phyloP scores from a whole-genome alignment of 2,888 invertebrate genomes.

The Campopleginae sp. region DNA sequence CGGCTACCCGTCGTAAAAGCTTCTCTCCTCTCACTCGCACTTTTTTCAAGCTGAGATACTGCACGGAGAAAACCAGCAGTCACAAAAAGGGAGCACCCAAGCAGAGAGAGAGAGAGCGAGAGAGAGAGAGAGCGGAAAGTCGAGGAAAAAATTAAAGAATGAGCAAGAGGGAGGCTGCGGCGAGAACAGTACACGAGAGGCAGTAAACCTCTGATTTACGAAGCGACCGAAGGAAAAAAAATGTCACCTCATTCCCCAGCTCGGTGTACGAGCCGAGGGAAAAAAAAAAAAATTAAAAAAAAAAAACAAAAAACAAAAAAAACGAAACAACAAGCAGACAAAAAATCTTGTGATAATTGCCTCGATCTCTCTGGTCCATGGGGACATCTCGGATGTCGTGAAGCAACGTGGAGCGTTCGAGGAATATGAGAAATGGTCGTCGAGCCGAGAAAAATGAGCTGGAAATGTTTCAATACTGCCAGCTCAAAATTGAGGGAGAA shows the following conservation, averaged over 20 bases:
- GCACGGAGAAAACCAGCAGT: slow-evolving; percentile 48
- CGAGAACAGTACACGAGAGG: slow-evolving; percentile 55
- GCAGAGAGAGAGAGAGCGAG: slow-evolving; percentile 3
- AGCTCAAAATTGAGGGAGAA: not conserved
- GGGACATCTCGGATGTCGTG: not conserved
- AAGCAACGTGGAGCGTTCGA: not conserved
- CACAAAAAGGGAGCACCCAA: slow-evolving; percentile 38
- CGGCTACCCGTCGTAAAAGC: slow-evolving; percentile 69
- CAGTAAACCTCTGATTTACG: slow-evolving; percentile 73
- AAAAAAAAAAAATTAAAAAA: slow-evolving; percentile 53
- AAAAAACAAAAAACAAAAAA: slow-evolving; percentile 25
- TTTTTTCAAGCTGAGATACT: slow-evolving; percentile 8
- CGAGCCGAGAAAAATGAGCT: slow-evolving; percentile 4
- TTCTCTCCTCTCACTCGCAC: slow-evolving; percentile 8
- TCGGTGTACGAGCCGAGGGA: not conserved
- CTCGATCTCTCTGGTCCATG: slow-evolving; percentile 10
- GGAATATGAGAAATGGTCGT: slow-evolving; percentile 38
- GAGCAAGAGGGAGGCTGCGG: slow-evolving; percentile 20
- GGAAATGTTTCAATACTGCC: not conserved
- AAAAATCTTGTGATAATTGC: slow-evolving; percentile 46
- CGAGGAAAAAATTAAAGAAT: slow-evolving; percentile 33
- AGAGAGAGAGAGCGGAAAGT: slow-evolving; percentile 34
- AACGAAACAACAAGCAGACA: not conserved
- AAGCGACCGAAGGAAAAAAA: slow-evolving; percentile 64
- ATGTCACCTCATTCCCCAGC: slow-evolving; percentile 51